Conservation (phyloP, 2,113 vertebrate species). For the Neotragus pygmaeus region DNA sequence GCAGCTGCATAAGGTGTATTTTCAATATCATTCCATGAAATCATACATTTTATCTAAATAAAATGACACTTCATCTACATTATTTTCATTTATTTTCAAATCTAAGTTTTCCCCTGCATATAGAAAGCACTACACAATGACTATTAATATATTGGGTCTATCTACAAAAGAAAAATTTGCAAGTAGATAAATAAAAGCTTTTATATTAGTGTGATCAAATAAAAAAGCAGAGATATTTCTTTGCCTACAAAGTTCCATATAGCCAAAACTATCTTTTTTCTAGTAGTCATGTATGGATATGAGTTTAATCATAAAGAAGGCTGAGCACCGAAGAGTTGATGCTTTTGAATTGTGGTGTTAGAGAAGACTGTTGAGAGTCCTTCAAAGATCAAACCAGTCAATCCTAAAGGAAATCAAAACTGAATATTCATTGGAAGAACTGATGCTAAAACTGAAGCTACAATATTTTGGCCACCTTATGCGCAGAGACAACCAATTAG, state of each 20-base stretch:
- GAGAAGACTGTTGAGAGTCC: background rate
- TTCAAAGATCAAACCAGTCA: background rate
- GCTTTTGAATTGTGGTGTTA: background rate
- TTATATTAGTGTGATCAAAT: background rate
- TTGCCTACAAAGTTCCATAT: background rate
- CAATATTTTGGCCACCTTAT: background rate
- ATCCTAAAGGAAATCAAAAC: background rate
- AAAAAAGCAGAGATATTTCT: background rate
- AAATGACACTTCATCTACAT: background rate
- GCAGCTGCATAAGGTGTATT: background rate
- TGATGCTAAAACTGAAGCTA: background rate
- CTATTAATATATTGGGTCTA: background rate
- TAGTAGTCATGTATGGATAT: background rate
- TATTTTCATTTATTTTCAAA: background rate
- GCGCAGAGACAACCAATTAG: accelerated
- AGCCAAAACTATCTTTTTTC: background rate
- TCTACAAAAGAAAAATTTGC: background rate
- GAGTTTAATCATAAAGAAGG: background rate
- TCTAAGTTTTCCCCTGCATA: background rate
- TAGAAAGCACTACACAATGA: background rate
- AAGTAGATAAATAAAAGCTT: background rate
- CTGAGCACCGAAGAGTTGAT: background rate
- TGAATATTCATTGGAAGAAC: background rate
- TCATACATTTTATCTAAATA: background rate
- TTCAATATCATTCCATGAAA: background rate